Conservation (phyloP, 64 coral and sea anemone species). For the Dendronephthya gigantea region DNA sequence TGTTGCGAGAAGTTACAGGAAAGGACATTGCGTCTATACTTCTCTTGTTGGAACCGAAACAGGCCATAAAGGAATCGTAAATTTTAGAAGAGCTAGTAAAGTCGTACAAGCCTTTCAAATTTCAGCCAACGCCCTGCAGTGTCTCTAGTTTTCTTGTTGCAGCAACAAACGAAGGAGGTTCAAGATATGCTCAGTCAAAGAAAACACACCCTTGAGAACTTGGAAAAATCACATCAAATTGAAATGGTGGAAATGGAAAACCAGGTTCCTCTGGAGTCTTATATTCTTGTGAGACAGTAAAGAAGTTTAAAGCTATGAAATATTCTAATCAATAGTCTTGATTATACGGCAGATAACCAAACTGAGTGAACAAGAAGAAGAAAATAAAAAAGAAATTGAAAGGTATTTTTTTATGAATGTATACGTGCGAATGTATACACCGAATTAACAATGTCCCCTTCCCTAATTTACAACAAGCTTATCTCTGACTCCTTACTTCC, state of each 20-base stretch:
- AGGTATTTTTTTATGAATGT: neutral
- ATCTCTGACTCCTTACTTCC: too few species aligned
- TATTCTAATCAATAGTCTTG: neutral
- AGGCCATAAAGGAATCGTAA: too few species aligned
- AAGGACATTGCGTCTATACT: too few species aligned
- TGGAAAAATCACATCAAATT: conserved; percentile 18
- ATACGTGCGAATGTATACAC: neutral
- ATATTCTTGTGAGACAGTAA: too few species aligned
- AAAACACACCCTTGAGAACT: conserved; percentile 16
- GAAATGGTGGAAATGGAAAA: conserved; percentile 3
- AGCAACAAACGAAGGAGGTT: neutral
- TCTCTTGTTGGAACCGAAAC: too few species aligned
- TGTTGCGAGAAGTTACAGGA: too few species aligned
- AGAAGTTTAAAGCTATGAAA: too few species aligned
- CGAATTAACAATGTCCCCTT: too few species aligned
- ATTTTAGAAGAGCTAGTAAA: too few species aligned
- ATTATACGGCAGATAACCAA: neutral
- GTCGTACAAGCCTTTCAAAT: too few species aligned
- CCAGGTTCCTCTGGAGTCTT: neutral
- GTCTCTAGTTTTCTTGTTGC: neutral
- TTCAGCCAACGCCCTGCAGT: too few species aligned
- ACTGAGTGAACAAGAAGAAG: neutral
- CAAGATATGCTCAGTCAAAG: neutral
- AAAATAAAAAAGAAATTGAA: neutral
- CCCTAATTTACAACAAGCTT: too few species aligned